A percentile compares a stretch with the other conserved stretches of the same genome.
Evolutionary conservation across 2,888 invertebrate species (phyloP).

Genomic region (Cryptophagus acutangulus): DNA sequence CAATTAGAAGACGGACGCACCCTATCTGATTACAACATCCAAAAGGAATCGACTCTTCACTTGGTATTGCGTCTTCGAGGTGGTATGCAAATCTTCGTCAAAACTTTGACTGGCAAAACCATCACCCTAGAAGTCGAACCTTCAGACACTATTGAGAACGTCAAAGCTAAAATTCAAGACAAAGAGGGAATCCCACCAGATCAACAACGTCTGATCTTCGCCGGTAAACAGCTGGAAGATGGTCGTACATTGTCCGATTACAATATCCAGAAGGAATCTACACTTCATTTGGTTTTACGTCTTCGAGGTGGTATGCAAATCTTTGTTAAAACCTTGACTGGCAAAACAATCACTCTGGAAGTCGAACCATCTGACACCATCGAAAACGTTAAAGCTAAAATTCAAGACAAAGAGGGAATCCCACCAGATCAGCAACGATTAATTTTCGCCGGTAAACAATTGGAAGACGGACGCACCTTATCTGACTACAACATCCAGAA

Average conservation of each 20-base stretch:
- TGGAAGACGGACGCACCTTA: slow-evolving; percentile 84
- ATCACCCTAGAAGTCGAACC: slow-evolving; percentile 88
- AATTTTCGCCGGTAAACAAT: slow-evolving; percentile 91
- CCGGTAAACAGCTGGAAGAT: slow-evolving; percentile 91
- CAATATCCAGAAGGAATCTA: slow-evolving; percentile 92
- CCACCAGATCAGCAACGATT: slow-evolving; percentile 61
- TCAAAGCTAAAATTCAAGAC: slow-evolving; percentile 86
- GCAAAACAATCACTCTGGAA: slow-evolving; percentile 89
- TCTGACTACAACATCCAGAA: slow-evolving; percentile 94
- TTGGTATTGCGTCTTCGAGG: slow-evolving; percentile 67
- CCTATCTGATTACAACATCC: slow-evolving; percentile 11
- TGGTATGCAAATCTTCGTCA: slow-evolving; percentile 86
- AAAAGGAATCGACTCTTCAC: slow-evolving; percentile 10
- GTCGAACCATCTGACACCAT: slow-evolving; percentile 88
- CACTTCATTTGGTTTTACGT: slow-evolving; percentile 88
- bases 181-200: slow-evolving; percentile 88
- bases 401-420: slow-evolving; percentile 64
- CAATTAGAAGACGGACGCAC: slow-evolving; percentile 11
- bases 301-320: slow-evolving; percentile 97
- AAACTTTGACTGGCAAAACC: slow-evolving; percentile 88
- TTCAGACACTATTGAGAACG: slow-evolving; percentile 90
- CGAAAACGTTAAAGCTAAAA: slow-evolving; percentile 90
- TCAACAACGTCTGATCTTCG: slow-evolving; percentile 84
- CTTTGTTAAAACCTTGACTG: slow-evolving; percentile 90
- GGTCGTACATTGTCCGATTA: slow-evolving; percentile 89